Conservation (phyloP, 64 coral and sea anemone species). For the Catalaphyllia jardinei region DNA sequence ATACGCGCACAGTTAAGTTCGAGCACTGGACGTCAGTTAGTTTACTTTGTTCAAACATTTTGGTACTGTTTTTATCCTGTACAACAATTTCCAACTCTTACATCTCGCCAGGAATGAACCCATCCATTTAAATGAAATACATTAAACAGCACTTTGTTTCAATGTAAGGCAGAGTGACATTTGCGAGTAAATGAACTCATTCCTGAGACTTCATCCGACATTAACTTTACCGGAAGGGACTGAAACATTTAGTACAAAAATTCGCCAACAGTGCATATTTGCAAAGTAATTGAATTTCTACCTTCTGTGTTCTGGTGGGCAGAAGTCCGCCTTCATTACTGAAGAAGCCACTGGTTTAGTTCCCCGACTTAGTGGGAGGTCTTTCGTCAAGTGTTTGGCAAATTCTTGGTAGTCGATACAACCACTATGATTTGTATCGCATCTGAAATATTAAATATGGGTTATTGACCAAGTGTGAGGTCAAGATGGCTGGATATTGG, state of each 20-base stretch:
- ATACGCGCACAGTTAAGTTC: background rate
- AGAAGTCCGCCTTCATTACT: constrained; percentile 83
- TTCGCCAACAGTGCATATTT: no score
- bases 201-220: background rate
- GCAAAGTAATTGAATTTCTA: background rate
- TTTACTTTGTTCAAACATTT: no score
- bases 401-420: constrained; percentile 71
- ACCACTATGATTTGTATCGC: constrained; percentile 41
- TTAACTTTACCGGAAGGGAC: no score
- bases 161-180: no score
- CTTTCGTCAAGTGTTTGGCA: constrained; percentile 50
- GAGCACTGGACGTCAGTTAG: background rate
- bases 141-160: background rate
- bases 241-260: no score
- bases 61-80: no score
- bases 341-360: constrained; percentile 35
- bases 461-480: no score
- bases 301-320: constrained; percentile 75
- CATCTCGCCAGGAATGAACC: no score
- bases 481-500: no score
- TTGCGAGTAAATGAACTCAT: background rate
- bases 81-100: no score
- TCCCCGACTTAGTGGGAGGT: constrained; percentile 53
- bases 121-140: no score
- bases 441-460: constrained; percentile 26